Percentiles rank a stretch among this genome's conserved stretches.
Evolutionary conservation across 2,797 vertebrate genomes (phyloP).

Genomic region (Tokudaia tokunoshimensis): DNA sequence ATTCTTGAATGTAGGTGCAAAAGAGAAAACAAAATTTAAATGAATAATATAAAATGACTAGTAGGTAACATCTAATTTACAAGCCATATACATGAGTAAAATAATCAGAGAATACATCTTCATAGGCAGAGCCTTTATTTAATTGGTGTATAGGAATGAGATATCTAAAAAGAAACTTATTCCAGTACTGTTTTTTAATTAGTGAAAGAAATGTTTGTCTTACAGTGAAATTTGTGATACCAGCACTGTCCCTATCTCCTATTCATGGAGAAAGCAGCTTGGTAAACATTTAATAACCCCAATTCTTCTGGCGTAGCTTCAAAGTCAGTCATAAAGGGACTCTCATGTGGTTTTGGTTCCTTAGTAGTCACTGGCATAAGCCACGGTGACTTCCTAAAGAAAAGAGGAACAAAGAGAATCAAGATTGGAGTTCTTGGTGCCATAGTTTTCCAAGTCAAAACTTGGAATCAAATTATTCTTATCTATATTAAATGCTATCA

Average conservation of each 20-base stretch:
- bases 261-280: background rate
- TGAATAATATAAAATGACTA: background rate
- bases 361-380: slow-evolving; percentile 41
- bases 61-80: slow-evolving; percentile 37
- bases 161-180: slow-evolving; percentile 1
- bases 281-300: slow-evolving; percentile 19
- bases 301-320: slow-evolving; percentile 43
- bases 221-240: background rate
- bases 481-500: background rate
- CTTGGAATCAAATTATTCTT: background rate
- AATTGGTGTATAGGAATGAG: slow-evolving; percentile 5
- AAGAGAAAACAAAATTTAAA: background rate
- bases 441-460: background rate
- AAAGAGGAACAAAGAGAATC: background rate
- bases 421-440: background rate
- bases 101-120: background rate
- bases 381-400: slow-evolving; percentile 61
- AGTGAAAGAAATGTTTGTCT: background rate
- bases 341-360: background rate
- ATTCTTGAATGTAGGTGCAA: background rate
- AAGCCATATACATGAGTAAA: background rate
- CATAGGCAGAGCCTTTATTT: background rate
- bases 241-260: background rate
- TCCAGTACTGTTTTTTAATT: background rate
- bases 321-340: slow-evolving; percentile 46